Conservation (phyloP, 2,797 vertebrate genomes). For the Mormyrus hasselquistii region DNA sequence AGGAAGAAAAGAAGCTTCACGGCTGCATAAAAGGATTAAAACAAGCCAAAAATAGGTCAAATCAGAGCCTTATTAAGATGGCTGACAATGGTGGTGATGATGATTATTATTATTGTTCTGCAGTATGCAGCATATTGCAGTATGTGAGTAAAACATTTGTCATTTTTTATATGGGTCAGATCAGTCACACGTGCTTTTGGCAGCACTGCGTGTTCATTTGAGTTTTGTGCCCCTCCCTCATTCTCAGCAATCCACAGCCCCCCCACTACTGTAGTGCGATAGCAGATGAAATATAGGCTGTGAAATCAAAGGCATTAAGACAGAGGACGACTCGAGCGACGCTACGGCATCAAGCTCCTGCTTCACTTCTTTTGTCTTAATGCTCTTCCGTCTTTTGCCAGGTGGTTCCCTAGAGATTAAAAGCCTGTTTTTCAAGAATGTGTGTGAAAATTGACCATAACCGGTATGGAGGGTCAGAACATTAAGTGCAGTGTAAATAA, state of each 20-base stretch:
- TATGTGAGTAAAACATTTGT: background rate
- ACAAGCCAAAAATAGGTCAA: background rate
- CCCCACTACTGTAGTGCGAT: background rate
- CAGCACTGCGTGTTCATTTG: background rate
- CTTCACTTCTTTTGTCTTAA: background rate
- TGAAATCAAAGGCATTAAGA: background rate
- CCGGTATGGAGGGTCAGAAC: background rate
- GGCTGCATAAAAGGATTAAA: background rate
- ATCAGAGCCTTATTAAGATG: background rate
- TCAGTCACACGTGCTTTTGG: background rate
- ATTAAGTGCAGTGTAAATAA: background rate
- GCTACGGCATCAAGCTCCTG: background rate
- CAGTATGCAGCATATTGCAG: background rate
- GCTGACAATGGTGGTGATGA: background rate
- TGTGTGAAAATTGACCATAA: background rate
- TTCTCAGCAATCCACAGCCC: constrained; percentile 3
- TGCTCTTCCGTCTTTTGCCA: background rate
- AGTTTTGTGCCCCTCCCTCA: background rate
- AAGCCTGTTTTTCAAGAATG: background rate
- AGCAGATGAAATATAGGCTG: background rate
- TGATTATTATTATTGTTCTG: background rate
- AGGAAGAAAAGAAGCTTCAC: background rate
- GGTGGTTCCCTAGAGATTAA: background rate
- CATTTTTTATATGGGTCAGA: background rate
- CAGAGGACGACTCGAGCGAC: background rate